Conservation (phyloP, 2,113 vertebrate genomes). For the Ictidomys tridecemlineatus region DNA sequence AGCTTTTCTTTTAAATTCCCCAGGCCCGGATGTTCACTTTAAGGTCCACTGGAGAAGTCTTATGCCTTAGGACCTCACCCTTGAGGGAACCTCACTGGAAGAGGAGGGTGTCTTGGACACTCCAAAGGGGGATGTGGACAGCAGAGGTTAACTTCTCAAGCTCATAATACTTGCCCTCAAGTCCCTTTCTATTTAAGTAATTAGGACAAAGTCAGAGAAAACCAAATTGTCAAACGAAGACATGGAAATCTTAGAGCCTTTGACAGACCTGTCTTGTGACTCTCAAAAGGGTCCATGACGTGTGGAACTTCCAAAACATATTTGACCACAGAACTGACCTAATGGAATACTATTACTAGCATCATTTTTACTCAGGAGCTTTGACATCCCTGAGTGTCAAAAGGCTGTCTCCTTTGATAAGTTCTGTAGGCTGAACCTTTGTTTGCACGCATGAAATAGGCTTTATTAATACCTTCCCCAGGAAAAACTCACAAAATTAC, state of each 20-base stretch:
- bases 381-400: background rate
- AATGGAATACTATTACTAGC: background rate
- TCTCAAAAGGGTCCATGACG: background rate
- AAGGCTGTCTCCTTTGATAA: background rate
- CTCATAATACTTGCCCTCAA: slow-evolving; percentile 15
- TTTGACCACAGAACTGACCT: background rate
- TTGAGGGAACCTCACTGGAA: background rate
- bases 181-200: background rate
- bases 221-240: background rate
- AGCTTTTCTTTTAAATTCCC: slow-evolving; percentile 57
- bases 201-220: background rate
- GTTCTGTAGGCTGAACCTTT: background rate
- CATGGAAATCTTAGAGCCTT: background rate
- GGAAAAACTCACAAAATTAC: background rate
- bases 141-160: background rate
- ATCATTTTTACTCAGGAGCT: background rate
- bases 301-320: background rate
- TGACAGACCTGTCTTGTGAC: background rate
- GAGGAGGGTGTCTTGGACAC: background rate
- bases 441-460: background rate
- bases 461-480: background rate
- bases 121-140: background rate
- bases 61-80: background rate
- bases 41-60: background rate
- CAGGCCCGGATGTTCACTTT: background rate